Evolutionary conservation across 2,888 invertebrate species (phyloP), one percentile per base, ranked within the genome.

Genomic region (Philereme transversata): DNA sequence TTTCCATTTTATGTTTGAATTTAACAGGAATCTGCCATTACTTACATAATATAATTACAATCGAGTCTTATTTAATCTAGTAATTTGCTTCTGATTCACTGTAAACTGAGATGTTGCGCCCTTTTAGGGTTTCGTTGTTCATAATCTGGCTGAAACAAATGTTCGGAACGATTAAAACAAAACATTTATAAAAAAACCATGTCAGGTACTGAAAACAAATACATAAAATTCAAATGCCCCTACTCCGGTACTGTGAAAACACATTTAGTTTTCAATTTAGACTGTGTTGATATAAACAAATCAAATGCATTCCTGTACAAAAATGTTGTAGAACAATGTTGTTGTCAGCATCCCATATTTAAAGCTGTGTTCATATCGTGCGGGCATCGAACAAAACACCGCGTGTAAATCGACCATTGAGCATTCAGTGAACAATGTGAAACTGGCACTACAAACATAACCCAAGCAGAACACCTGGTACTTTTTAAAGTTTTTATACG

Each of bases 381-480:
- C 46, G 54, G 52, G 35, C 51, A 64, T 61, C 60, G 59, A 58
- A 65, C 63, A 60, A 57, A 65, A 55, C 62, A 54, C 50, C 49
- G 35, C 51, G 57, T 62, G 63, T 64, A 60, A 54, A 54, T 43
- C 59, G 56, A 63, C 52, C 60, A 62, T 62, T 64, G 58, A 51
- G 53, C 57, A 64, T 57, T 60, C 66, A 57, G n/a, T 50, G 63
- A 64, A 59, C 69, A 69, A 62, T 69, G 58, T 65, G 58, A 51
- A 65, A 58, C 57, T 63, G 57, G 46, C 61, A 49, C 54, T 59
- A 57, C 43, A 41, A 46, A 41, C 45, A 44, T 48, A 55, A 58
- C 47, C 38, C 8, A 10, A 11, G n/a, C 33, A 51, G 47, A 51
- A 38, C 43, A 55, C 9, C 55, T 58, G 51, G 55, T 7, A 40